These are phyloP conservation scores for Gymnoscelis rufifasciata DNA, from an alignment of 2,888 invertebrate genomes.

Conservation along the genomic window DNA sequence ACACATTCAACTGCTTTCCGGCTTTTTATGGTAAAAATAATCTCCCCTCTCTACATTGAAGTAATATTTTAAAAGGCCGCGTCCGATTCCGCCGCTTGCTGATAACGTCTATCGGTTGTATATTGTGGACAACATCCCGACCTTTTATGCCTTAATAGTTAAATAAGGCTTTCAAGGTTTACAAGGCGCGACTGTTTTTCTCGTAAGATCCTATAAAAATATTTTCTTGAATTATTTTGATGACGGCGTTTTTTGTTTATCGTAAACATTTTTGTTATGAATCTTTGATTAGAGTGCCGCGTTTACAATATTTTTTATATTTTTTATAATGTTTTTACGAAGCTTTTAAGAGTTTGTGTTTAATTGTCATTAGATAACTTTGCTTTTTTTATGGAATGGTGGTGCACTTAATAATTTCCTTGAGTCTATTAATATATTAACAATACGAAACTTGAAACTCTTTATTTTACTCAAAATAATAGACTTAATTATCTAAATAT, in stretches of 20 bases:
- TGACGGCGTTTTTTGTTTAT: background rate
- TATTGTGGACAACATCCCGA: slow-evolving; percentile 20
- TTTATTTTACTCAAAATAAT: too few relatives aligned
- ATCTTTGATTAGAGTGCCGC: background rate
- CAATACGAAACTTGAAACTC: too few relatives aligned
- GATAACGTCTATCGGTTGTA: slow-evolving; percentile 26
- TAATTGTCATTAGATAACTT: too few relatives aligned
- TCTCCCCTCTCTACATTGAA: background rate
- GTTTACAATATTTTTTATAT: background rate
- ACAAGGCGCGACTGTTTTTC: background rate
- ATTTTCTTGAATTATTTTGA: background rate
- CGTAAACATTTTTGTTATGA: background rate
- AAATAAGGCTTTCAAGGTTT: slow-evolving; percentile 11
- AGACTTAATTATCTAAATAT: too few relatives aligned
- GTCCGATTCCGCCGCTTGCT: slow-evolving; percentile 14
- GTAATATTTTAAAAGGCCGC: slow-evolving; percentile 26
- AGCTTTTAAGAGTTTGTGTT: too few relatives aligned
- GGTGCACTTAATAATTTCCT: too few relatives aligned
- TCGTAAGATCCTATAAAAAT: background rate
- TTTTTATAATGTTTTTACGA: too few relatives aligned
- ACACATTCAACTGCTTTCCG: too few relatives aligned
- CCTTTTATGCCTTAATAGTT: slow-evolving; percentile 20
- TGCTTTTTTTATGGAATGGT: too few relatives aligned
- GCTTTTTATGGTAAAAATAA: background rate
- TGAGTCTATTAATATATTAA: too few relatives aligned